Percentiles rank a stretch among this genome's conserved stretches.
These are phyloP conservation scores for Laticauda laticaudata DNA, from an alignment of 2,113 vertebrate genomes.

Conservation along the genomic window DNA sequence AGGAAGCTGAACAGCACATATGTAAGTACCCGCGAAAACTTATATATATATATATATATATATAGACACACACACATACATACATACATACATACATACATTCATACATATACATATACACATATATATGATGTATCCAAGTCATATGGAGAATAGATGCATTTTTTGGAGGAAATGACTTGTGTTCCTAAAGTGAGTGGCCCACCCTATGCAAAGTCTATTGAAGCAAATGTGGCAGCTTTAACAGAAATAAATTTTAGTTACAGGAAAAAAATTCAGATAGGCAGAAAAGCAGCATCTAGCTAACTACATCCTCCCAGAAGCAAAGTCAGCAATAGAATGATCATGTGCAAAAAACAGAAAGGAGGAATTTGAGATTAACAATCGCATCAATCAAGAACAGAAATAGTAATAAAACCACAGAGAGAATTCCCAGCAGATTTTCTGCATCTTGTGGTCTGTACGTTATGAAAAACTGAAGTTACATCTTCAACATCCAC, in stretches of 20 bases:
- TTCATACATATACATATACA: too few relatives aligned
- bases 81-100: too few relatives aligned
- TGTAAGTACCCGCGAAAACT: too few relatives aligned
- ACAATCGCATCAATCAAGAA: not conserved
- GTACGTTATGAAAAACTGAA: not conserved
- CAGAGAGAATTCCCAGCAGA: not conserved
- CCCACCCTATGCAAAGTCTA: not conserved
- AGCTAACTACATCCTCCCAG: not conserved
- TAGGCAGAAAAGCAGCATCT: not conserved
- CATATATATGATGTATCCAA: not conserved
- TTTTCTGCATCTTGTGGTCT: not conserved
- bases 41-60: too few relatives aligned
- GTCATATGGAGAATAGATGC: not conserved
- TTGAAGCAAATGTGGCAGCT: not conserved
- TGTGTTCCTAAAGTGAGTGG: not conserved
- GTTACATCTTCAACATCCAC: not conserved
- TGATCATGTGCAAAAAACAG: not conserved
- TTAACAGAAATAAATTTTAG: not conserved
- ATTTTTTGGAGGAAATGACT: not conserved
- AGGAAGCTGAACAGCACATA: too few relatives aligned
- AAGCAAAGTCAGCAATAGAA: not conserved
- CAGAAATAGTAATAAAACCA: not conserved
- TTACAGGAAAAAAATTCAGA: not conserved
- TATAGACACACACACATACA: too few relatives aligned
- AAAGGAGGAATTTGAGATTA: not conserved